A percentile compares a stretch with the other conserved stretches of the same genome.
phyloP scores from a whole-genome alignment of 2,797 vertebrate species.

The Sebastes wilsoni region DNA sequence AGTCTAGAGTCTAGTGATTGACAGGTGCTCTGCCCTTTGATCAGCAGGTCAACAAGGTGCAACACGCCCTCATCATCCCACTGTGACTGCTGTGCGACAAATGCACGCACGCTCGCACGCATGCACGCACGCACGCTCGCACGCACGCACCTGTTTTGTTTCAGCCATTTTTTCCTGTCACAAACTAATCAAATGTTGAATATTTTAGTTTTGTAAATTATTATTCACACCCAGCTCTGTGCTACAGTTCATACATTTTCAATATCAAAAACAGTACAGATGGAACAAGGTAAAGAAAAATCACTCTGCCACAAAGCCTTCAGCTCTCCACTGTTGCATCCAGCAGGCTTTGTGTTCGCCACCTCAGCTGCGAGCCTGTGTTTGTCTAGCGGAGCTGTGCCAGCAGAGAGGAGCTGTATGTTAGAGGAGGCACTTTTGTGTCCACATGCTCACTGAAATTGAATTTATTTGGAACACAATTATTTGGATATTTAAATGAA shows the following conservation, averaged over 20 bases:
- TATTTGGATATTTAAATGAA: not conserved
- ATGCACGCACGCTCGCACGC: not conserved
- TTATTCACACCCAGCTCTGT: not conserved
- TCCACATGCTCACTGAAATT: not conserved
- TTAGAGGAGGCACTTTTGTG: not conserved
- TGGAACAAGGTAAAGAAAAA: conserved; percentile 31
- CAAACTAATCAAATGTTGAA: not conserved
- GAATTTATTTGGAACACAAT: not conserved
- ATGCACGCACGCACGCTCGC: not conserved
- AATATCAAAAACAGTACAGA: conserved; percentile 9
- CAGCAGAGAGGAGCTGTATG: not conserved
- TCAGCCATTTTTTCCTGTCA: not conserved
- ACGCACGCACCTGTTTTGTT: not conserved
- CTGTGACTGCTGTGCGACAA: not conserved
- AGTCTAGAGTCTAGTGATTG: conserved; percentile 13
- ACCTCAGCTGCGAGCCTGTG: conserved; percentile 41
- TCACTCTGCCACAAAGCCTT: conserved; percentile 22
- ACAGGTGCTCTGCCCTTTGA: conserved; percentile 23
- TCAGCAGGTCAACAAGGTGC: conserved; percentile 24
- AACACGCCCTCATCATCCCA: not conserved
- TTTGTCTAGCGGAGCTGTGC: conserved; percentile 17
- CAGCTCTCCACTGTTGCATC: conserved; percentile 28
- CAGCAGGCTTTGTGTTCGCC: conserved; percentile 47
- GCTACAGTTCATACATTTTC: conserved; percentile 22
- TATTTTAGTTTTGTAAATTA: not conserved